Evolutionary conservation across 2,888 invertebrate genomes (phyloP).

Genomic region (Agriotes lineatus): DNA sequence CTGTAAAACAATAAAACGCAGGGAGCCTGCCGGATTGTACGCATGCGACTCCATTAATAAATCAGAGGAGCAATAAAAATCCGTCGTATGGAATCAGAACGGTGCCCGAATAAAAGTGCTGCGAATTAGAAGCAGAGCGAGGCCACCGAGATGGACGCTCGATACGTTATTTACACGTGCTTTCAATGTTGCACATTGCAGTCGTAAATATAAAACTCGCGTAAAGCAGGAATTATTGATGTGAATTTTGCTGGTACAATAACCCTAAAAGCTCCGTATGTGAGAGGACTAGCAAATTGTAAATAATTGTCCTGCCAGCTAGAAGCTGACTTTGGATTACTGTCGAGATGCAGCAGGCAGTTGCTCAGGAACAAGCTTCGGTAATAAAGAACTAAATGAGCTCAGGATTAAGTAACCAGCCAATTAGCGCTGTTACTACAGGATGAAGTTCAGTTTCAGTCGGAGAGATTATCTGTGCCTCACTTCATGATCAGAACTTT

Average conservation of each 20-base stretch:
- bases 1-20: slow-evolving; percentile 31
- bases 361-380: no score
- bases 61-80: slow-evolving; percentile 29
- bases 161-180: slow-evolving; percentile 22
- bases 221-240: slow-evolving; percentile 14
- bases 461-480: no score
- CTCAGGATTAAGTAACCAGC: no score
- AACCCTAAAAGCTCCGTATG: slow-evolving; percentile 1
- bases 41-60: slow-evolving; percentile 33
- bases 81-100: slow-evolving; percentile 24
- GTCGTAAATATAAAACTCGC: slow-evolving; percentile 17
- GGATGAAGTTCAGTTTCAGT: no score
- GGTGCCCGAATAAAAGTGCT: background rate
- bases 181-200: slow-evolving; percentile 10
- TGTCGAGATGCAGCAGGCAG: no score
- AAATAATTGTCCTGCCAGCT: background rate
- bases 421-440: no score
- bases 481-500: no score
- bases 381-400: background rate
- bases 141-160: no score
- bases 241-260: background rate
- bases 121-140: no score
- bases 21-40: slow-evolving; percentile 2
- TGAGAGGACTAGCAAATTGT: background rate
- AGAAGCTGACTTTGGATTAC: background rate